phyloP scores from a whole-genome alignment of 2,797 vertebrate species.

The Bradypus variegatus region DNA sequence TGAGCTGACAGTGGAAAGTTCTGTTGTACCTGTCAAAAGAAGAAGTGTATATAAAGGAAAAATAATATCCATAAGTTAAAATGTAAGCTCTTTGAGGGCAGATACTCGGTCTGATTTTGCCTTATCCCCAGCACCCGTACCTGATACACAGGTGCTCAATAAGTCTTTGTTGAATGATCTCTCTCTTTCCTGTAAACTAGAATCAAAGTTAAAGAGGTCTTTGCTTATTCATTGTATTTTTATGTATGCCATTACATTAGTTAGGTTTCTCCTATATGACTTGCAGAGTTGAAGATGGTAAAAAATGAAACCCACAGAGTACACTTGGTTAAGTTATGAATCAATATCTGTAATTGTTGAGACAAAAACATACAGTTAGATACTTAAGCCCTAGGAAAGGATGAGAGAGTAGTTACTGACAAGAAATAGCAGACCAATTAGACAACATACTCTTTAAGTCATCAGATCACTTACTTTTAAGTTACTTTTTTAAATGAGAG shows the following conservation, averaged over 20 bases:
- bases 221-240: background rate
- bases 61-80: slow-evolving; percentile 23
- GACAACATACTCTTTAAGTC: slow-evolving; percentile 56
- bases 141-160: background rate
- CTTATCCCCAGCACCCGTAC: background rate
- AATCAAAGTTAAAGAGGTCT: background rate
- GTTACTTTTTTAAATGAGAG: slow-evolving; percentile 24
- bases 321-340: slow-evolving; percentile 9
- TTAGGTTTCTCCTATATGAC: background rate
- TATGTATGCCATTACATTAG: slow-evolving; percentile 28
- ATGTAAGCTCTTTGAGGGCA: slow-evolving; percentile 8
- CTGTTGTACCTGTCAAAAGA: slow-evolving; percentile 35
- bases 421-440: slow-evolving; percentile 55
- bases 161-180: background rate
- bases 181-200: slow-evolving; percentile 19
- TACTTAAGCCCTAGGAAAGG: background rate
- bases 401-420: slow-evolving; percentile 34
- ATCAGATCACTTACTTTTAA: slow-evolving; percentile 34
- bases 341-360: slow-evolving; percentile 6
- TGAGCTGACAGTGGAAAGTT: slow-evolving; percentile 20
- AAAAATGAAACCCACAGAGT: background rate
- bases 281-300: slow-evolving; percentile 17
- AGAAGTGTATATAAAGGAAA: slow-evolving; percentile 26
- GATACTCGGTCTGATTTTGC: slow-evolving; percentile 7
- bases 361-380: background rate